phyloP scores from a whole-genome alignment of 2,888 invertebrate genomes.

The Dolomedes plantarius region DNA sequence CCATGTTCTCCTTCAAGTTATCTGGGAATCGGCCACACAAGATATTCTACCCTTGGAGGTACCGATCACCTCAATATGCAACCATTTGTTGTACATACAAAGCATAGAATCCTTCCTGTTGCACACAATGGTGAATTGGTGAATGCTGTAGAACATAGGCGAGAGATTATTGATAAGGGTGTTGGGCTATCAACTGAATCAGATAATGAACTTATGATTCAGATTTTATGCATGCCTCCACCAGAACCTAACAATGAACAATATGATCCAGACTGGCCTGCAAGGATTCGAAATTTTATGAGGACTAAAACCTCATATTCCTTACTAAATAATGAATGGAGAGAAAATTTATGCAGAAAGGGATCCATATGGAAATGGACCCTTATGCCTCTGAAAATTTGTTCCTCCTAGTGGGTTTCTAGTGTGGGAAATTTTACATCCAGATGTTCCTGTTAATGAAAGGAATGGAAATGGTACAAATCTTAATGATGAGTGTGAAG shows the following conservation, averaged over 20 bases:
- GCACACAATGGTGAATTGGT: slow-evolving; percentile 99
- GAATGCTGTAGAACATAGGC: slow-evolving; percentile 91
- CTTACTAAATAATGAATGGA: slow-evolving; percentile 93
- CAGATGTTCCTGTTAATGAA: too few relatives aligned
- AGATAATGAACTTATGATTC: slow-evolving; percentile 97
- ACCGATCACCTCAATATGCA: slow-evolving; percentile 97
- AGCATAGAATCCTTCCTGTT: slow-evolving; percentile 94
- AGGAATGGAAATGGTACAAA: too few relatives aligned
- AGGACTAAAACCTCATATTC: slow-evolving; percentile 95
- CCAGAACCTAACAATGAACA: slow-evolving; percentile 78
- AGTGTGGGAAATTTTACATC: slow-evolving; percentile 39
- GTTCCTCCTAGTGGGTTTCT: slow-evolving; percentile 78
- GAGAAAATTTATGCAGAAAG: slow-evolving; percentile 96
- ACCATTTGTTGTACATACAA: slow-evolving; percentile 98
- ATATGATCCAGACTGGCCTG: slow-evolving; percentile 88
- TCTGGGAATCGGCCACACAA: slow-evolving; percentile 97
- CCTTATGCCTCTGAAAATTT: slow-evolving; percentile 95
- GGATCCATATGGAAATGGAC: slow-evolving; percentile 97
- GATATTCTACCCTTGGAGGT: slow-evolving; percentile 95
- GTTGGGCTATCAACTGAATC: slow-evolving; percentile 97
- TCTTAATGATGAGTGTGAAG: too few relatives aligned
- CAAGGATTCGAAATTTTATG: slow-evolving; percentile 94
- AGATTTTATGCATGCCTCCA: slow-evolving; percentile 93
- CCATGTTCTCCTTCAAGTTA: too few relatives aligned
- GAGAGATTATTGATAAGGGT: slow-evolving; percentile 94